These are phyloP conservation scores for Xerus rutilus DNA, from an alignment of 2,797 vertebrate species.

Conservation along the genomic window DNA sequence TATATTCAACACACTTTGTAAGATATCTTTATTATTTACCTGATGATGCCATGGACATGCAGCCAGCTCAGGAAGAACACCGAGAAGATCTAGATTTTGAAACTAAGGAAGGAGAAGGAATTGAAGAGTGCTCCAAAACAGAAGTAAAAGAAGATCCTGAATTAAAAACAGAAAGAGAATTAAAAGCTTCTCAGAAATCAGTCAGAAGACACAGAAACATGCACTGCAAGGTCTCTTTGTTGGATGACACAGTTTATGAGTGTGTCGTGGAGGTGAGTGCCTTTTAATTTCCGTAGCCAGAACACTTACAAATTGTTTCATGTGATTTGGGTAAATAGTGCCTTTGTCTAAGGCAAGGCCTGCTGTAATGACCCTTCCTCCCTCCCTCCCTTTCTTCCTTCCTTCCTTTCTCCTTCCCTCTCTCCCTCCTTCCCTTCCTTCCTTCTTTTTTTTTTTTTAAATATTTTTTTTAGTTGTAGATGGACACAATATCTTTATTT, in stretches of 20 bases:
- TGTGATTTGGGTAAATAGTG: background rate
- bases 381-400: too few relatives aligned
- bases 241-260: constrained; percentile 95
- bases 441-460: too few relatives aligned
- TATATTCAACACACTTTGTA: constrained; percentile 10
- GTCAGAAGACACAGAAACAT: constrained; percentile 92
- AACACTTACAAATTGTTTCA: background rate
- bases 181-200: constrained; percentile 89
- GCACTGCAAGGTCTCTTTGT: constrained; percentile 95
- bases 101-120: constrained; percentile 84
- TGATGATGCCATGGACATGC: constrained; percentile 66
- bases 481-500: too few relatives aligned
- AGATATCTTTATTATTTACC: constrained; percentile 60
- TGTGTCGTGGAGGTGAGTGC: constrained; percentile 95
- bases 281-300: background rate
- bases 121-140: constrained; percentile 85
- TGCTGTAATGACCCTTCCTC: background rate
- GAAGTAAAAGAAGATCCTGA: constrained; percentile 86
- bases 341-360: background rate
- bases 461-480: too few relatives aligned
- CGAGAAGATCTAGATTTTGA: constrained; percentile 89
- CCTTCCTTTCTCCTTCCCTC: too few relatives aligned
- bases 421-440: too few relatives aligned
- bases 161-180: constrained; percentile 89
- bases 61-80: constrained; percentile 92